Base-by-base conservation (phyloP, 2,113 vertebrate genomes). In the Dendropsophus ebraccatus region DNA sequence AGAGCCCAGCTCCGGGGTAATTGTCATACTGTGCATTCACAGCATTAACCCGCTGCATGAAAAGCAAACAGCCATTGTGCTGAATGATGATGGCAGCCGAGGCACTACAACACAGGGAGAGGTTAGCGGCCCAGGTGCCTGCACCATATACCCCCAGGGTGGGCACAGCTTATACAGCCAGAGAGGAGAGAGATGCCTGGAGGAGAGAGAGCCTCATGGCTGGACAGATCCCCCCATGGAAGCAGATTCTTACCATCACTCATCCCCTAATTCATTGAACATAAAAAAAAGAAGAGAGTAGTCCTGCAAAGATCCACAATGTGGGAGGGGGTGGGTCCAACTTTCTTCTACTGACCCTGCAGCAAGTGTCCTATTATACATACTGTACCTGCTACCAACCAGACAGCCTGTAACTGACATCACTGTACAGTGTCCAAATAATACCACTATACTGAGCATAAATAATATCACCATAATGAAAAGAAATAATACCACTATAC, bases 1-100 rank as follows among this genome's bases (percentile, higher is more conserved):
- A 25, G 49, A n/a, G 41, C 8, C 11, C 17, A 25, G 49, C 67
- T 35, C 47, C 25, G 52, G 70, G 72, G 54, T 76, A 62, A 75
- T 32, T 72, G 81, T 72, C 81, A 52, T 28, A 30, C 80, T 30
- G 79, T 12, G 60, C 60, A 14, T 67, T 25, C 21, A 56, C 52
- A 25, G 35, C 52, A 74, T 83, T 74, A 73, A 58, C 50, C 67
- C 67, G 16, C 17, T 7, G 30, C 28, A 0, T 3, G 49, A 23
- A 67, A 32, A 17, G 30, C 50, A 23, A 16, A 41, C 69, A 45
- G 65, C 19, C 30, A 35, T 28, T 49, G 72, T 75, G 41, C 37
- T 25, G n/a, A 75, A 47, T 75, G 45, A 30, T 75, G 47, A 28
- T 49, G 21, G 25, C 23, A 11, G 70, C 1, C 0, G 21, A n/a